Base-by-base conservation (phyloP, 2,113 vertebrate genomes). In the Dipodomys stephensi region DNA sequence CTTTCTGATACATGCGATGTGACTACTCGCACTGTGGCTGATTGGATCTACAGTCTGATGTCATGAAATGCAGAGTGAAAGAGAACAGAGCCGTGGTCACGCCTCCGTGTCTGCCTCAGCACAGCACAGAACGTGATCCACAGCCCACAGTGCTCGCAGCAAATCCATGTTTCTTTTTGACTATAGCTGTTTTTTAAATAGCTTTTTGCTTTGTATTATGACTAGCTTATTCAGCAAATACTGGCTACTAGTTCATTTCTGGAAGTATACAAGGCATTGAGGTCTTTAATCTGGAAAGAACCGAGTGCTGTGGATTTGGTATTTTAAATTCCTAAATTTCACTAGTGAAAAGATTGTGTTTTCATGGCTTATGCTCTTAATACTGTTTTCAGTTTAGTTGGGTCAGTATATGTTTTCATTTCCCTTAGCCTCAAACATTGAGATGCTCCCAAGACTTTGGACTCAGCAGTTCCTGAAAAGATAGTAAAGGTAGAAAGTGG, bases 1-100 rank as follows among this genome's bases (percentile, higher is more conserved):
- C 62, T 88, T 30, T 4, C 60, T 60, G 62, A 46, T 30, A 13
- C 13, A 13, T 86, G 25, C 57, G 25, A 46, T 83, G 7, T 44
- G 11, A n/a, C 69, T 32, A 10, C 16, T 64, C n/a, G 83, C 7
- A 8, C 44, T 27, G 2, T 68, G 53, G 46, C 71, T 30, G 16
- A 4, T 49, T 65, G 64, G 64, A 62, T 44, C 60, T 19, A 2
- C 53, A 4, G 6, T 62, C 35, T 85, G 62, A 76, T n/a, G 44
- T 69, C 10, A 5, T 25, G 64, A 71, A 73, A 73, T 79, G 35
- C 8, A 23, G 3, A 83, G 89, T 12, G 64, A 57, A 67, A 69
- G 25, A 39, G 8, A 4, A 27, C 19, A 4, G 3, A 7, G 2
- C 19, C 0, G 44, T 12, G 12, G 49, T 12, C 0, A 2, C 8